These are phyloP conservation scores for Drosophila varians DNA, from an alignment of 1,140 invertebrate species.

Conservation along the genomic window DNA sequence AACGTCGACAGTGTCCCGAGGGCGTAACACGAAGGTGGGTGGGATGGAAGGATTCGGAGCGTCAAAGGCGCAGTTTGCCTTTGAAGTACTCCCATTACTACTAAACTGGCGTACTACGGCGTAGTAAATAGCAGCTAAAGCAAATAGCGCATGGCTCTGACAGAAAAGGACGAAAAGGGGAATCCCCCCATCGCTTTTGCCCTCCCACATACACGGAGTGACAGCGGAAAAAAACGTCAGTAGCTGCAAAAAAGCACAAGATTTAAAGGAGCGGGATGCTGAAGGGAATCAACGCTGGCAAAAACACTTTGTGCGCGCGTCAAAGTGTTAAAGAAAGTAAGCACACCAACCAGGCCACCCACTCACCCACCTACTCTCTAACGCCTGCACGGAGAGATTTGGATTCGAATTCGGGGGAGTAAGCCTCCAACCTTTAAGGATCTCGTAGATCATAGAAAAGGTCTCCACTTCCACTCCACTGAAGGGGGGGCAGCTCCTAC, in stretches of 20 bases:
- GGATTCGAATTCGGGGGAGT: too few relatives aligned
- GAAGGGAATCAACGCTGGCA: too few relatives aligned
- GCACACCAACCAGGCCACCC: constrained; percentile 2
- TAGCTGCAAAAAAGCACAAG: constrained; percentile 58
- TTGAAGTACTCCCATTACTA: constrained; percentile 61
- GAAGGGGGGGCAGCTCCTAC: too few relatives aligned
- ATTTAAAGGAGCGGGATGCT: constrained; percentile 2
- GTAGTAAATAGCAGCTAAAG: constrained; percentile 60
- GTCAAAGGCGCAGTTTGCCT: constrained; percentile 49
- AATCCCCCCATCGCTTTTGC: too few relatives aligned
- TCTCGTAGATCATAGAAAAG: not conserved
- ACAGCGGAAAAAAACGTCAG: constrained; percentile 48
- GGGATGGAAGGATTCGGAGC: too few relatives aligned
- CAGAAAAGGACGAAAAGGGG: constrained; percentile 14
- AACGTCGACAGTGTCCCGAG: constrained; percentile 44
- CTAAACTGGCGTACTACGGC: constrained; percentile 58
- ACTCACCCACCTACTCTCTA: not conserved
- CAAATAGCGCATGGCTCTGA: constrained; percentile 43
- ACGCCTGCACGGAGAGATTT: not conserved
- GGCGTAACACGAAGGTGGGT: constrained; percentile 4
- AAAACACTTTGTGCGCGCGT: constrained; percentile 61
- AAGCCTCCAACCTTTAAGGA: not conserved
- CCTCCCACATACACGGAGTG: constrained; percentile 24
- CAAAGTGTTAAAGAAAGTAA: constrained; percentile 65
- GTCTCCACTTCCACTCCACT: not conserved